Evolutionary conservation across 2,113 vertebrate genomes (phyloP).

Genomic region (Sturnira hondurensis): DNA sequence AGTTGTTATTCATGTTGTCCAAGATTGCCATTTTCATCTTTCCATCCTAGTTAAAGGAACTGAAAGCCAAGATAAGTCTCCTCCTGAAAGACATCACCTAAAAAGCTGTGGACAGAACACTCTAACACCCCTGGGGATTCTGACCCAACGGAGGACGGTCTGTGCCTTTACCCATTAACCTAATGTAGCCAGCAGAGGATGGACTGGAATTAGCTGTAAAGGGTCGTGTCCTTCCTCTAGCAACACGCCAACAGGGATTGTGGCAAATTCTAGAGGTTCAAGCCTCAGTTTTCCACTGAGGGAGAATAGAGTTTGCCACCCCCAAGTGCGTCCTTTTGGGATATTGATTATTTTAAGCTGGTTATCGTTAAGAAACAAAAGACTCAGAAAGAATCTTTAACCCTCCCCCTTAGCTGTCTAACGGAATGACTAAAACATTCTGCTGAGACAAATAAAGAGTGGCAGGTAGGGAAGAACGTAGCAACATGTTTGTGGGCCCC

Average conservation of each 20-base stretch:
- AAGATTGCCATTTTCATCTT: slow-evolving; percentile 46
- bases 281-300: background rate
- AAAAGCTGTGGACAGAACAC: slow-evolving; percentile 4
- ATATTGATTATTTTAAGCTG: background rate
- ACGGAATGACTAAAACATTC: too few relatives aligned
- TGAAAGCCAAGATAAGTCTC: background rate
- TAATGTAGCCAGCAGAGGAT: background rate
- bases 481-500: background rate
- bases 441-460: background rate
- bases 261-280: background rate
- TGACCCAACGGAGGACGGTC: background rate
- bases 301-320: background rate
- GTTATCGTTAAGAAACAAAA: background rate
- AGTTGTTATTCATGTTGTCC: slow-evolving; percentile 22
- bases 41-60: background rate
- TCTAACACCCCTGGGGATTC: background rate
- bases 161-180: background rate
- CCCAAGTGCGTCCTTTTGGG: too few relatives aligned
- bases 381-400: background rate
- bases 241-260: background rate
- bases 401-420: background rate
- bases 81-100: background rate
- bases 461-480: background rate
- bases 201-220: background rate
- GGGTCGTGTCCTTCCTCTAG: background rate